Base-by-base conservation (phyloP, 2,113 vertebrate species). In the Neogale vison region DNA sequence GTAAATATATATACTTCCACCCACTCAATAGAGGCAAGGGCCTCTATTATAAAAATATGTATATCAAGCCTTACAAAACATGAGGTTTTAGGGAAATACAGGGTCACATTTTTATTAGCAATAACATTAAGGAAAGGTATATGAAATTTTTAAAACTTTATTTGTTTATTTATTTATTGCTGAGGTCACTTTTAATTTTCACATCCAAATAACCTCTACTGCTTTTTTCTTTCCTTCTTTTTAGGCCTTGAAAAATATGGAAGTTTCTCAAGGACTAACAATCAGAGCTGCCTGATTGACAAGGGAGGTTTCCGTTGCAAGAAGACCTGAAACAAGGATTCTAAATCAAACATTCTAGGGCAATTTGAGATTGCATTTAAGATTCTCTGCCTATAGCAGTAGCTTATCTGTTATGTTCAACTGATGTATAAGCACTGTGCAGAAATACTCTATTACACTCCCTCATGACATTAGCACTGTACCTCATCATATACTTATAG, bases 251-350 rank as follows among this genome's bases (percentile, higher is more conserved):
- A 65, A 86, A 95, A 92, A 89, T 77, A 87, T 10, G 17, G 36
- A 47, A 92, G 1, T 95, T 67, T 97, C 71, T 82, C 52, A 88
- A 95, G 84, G 77, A 88, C 90, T 96, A 93, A 88, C 50, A 89
- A 65, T 96, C 92, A 98, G 93, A 93, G 74, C 57, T 50, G 63
- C 57, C 59, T 92, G 17, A 63, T 90, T 83, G 89, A 87, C 26
- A 36, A 95, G 82, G 65, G 80, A 95, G 65, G 39, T 74, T 97
- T 80, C 61, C n/a, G 67, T 92, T 97, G n/a, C 50, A 90, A 96
- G 83, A 96, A 95, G 63, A 95, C 84, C 95, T 97, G 57, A 90
- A 97, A 71, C 92, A 92, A 96, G 36, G 42, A 90, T 95, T 92
- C 80, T 88, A 95, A 97, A 88, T 96, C 83, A 97, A 95, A 97